Evolutionary conservation across 1,140 invertebrate species (phyloP), one percentile per base, ranked within the genome.

Genomic region (Doryteuthis pealeii): DNA sequence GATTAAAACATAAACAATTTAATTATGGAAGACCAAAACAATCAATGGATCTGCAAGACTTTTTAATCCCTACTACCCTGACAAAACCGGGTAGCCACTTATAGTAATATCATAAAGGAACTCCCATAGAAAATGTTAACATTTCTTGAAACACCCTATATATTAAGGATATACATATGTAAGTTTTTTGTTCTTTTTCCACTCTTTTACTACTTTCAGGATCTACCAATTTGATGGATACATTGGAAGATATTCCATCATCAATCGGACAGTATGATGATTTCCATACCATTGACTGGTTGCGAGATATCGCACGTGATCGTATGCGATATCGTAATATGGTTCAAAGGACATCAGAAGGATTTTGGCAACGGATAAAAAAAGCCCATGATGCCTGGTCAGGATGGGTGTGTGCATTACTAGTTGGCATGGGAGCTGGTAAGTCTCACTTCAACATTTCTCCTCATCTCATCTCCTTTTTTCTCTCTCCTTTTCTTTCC

Each of bases 241-340:
- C 85, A 10, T 69, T 86, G 8, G 94, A 95, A 84, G 95, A 96
- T 79, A 95, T 96, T 31, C 85, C 86, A 73, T 94, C 94, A n/a
- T 96, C 95, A 26, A 96, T 98, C 84, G 96, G 96, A 0, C 84
- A 99, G 86, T 99, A 99, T 90, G 97, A 99, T 84, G 98, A 99
- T 89, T 99, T 99, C 85, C 97, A 99, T 87, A 99, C 98, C 5
- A 99, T 99, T 81, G 98, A 99, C 87, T 99, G 98, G 98, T 94
- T 99, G 83, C 89, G 97, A 65, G 98, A 99, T 87, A 96, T 99
- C 82, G 96, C 97, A 0, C 89, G 96, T 54, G 98, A 99, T 90
- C 93, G 98, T 6, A 97, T 98, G 94, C 91, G 96, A 73, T 97
- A 99, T 89, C 91, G 96, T 76, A 80, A 97, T 82, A 96, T 99